A percentile compares a stretch with the other conserved stretches of the same genome.
Conservation (phyloP, 2,888 invertebrate genomes). For the Acrobasis repandana region DNA sequence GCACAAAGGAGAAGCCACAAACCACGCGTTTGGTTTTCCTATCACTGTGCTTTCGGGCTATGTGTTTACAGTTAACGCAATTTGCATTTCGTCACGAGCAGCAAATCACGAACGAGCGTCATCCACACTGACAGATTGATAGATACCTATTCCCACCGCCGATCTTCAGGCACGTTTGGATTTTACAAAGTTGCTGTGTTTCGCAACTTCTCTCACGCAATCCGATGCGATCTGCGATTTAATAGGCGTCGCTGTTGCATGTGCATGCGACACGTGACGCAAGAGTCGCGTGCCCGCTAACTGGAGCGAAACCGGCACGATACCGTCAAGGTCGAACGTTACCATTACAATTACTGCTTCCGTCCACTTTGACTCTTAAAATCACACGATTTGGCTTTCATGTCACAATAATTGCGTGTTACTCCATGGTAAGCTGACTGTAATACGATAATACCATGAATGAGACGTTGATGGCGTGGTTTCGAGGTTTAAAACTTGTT, state of each 20-base stretch:
- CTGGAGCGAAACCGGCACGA: slow-evolving; percentile 55
- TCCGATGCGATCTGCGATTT: slow-evolving; percentile 19
- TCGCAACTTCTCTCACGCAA: slow-evolving; percentile 16
- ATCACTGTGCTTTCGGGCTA: no score
- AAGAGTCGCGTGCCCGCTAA: slow-evolving; percentile 50
- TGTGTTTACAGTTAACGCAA: no score
- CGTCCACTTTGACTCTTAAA: slow-evolving; percentile 15
- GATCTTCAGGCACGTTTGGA: neutral
- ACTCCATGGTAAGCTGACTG: neutral
- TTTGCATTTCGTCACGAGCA: no score
- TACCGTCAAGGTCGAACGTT: slow-evolving; percentile 49
- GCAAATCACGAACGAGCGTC: no score
- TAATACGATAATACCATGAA: neutral
- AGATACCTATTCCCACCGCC: neutral
- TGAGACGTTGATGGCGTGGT: no score
- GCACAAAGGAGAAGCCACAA: no score
- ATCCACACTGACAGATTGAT: no score
- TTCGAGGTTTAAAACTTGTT: no score
- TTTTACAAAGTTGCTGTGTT: neutral
- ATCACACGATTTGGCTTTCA: slow-evolving; percentile 5
- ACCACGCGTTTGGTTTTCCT: no score
- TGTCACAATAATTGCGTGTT: neutral
- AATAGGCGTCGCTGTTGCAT: slow-evolving; percentile 41
- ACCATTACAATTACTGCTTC: slow-evolving; percentile 13
- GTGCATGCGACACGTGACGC: slow-evolving; percentile 48